These are phyloP conservation scores for Eupithecia subfuscata DNA, from an alignment of 2,888 invertebrate species.

Conservation along the genomic window DNA sequence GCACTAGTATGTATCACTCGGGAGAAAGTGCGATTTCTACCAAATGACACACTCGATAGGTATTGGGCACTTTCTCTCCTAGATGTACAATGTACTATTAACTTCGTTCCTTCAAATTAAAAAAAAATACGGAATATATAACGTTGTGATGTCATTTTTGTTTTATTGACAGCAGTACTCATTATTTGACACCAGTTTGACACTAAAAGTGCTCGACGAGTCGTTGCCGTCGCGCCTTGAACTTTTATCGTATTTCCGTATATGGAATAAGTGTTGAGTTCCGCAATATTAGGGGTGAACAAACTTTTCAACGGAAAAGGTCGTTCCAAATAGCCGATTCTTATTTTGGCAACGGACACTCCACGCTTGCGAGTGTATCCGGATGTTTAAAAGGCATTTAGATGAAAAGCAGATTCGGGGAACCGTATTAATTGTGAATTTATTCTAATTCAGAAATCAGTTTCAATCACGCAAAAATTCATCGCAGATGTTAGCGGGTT, in stretches of 20 bases:
- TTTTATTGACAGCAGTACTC: too few relatives aligned
- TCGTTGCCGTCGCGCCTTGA: not conserved
- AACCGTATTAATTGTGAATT: not conserved
- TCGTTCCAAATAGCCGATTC: constrained; percentile 23
- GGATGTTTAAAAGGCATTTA: not conserved
- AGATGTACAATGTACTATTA: too few relatives aligned
- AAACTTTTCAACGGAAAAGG: constrained; percentile 12
- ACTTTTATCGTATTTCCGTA: not conserved
- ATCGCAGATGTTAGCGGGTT: too few relatives aligned
- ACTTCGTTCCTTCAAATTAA: too few relatives aligned
- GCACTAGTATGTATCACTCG: too few relatives aligned
- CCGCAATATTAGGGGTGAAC: constrained; percentile 9
- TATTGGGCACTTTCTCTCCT: too few relatives aligned
- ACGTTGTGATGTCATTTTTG: too few relatives aligned
- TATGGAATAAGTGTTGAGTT: not conserved
- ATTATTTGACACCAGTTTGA: constrained; percentile 1
- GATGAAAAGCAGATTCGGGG: not conserved
- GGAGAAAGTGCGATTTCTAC: too few relatives aligned
- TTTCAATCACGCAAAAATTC: not conserved
- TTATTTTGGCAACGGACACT: constrained; percentile 42
- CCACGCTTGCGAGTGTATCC: not conserved
- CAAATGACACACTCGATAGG: too few relatives aligned
- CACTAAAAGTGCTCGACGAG: not conserved
- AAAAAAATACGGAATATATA: too few relatives aligned
- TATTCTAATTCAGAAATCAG: not conserved